These are phyloP conservation scores for Drosophila eohydei DNA, from an alignment of 2,888 invertebrate genomes.

Conservation along the genomic window DNA sequence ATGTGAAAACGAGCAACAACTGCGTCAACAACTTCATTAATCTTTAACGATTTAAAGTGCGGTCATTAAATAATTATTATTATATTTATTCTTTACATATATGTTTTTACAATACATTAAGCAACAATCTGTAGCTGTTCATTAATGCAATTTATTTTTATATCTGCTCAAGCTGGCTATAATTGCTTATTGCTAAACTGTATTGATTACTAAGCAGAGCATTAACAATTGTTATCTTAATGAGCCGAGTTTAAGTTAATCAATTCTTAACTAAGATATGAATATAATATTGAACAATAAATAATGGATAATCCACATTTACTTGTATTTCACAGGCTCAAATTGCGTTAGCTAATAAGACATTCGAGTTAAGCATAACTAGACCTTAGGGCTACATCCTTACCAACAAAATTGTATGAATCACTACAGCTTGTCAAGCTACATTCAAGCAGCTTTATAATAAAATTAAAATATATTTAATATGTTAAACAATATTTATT, in stretches of 20 bases:
- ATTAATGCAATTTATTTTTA: conserved; percentile 43
- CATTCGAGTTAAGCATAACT: too few species aligned
- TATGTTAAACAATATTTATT: not conserved
- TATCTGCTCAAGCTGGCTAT: conserved; percentile 6
- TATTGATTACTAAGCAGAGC: not conserved
- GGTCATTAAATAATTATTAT: conserved; percentile 61
- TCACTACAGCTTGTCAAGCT: too few species aligned
- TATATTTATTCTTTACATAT: conserved; percentile 9
- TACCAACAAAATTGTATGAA: too few species aligned
- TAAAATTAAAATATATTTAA: too few species aligned
- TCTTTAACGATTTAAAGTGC: conserved; percentile 52
- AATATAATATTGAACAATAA: not conserved
- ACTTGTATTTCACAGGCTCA: not conserved
- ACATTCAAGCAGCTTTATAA: too few species aligned
- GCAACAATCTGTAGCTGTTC: conserved; percentile 41
- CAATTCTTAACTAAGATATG: not conserved
- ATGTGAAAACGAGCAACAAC: conserved; percentile 33
- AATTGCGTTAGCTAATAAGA: too few species aligned
- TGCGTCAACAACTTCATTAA: conserved; percentile 55
- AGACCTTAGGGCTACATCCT: too few species aligned
- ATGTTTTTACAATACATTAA: conserved; percentile 44
- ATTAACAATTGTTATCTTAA: conserved; percentile 6
- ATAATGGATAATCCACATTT: not conserved
- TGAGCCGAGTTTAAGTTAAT: not conserved
- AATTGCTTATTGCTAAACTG: conserved; percentile 24